Evolutionary conservation across 2,113 vertebrate genomes (phyloP).

Genomic region (Cyprinodon variegatus): DNA sequence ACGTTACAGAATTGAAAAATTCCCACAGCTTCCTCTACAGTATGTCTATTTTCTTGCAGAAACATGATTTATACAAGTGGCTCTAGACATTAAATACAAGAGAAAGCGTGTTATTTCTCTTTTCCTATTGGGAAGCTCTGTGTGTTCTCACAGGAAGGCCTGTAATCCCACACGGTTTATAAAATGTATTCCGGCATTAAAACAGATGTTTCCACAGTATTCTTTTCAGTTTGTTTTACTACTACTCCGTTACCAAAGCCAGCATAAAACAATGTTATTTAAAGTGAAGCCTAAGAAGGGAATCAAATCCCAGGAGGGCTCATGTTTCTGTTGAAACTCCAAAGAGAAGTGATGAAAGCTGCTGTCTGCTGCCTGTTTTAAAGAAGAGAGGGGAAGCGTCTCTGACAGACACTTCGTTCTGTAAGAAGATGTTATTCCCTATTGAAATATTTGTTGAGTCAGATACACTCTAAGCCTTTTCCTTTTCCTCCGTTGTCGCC

Average conservation of each 20-base stretch:
- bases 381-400: conserved; percentile 9
- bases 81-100: background rate
- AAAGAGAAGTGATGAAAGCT: conserved; percentile 51
- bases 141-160: conserved; percentile 13
- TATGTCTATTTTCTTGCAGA: background rate
- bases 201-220: conserved; percentile 23
- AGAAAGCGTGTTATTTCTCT: conserved; percentile 8
- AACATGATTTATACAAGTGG: background rate
- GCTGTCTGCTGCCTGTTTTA: conserved; percentile 11
- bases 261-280: conserved; percentile 26
- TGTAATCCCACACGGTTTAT: conserved; percentile 40
- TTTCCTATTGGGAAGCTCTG: conserved; percentile 8
- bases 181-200: conserved; percentile 49
- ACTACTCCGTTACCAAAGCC: background rate
- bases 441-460: conserved; percentile 52
- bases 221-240: conserved; percentile 28
- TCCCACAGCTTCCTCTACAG: background rate
- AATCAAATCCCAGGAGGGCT: conserved; percentile 25
- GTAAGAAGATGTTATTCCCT: conserved; percentile 42
- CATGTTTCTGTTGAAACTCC: conserved; percentile 43
- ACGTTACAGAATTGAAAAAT: background rate
- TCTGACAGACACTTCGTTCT: conserved; percentile 39
- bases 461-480: conserved; percentile 48
- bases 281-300: conserved; percentile 26
- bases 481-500: conserved; percentile 13